Evolutionary conservation across 2,888 invertebrate genomes (phyloP), one percentile per base, ranked within the genome.

Genomic region (Watsonalla cultraria): DNA sequence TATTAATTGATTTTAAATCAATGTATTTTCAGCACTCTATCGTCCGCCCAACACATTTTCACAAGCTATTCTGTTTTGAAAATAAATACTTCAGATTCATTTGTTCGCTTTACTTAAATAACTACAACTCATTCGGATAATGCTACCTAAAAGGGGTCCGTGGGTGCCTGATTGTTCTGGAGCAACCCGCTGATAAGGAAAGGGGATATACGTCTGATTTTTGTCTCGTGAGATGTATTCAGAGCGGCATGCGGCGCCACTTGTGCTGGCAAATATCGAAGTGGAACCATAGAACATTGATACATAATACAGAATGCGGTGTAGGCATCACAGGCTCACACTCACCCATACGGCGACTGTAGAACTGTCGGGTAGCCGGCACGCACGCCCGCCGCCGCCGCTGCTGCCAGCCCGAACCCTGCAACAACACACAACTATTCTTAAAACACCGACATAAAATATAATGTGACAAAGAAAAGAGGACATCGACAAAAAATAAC

Each of bases 271-370:
- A 89, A 89, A 89, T 85, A 83, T 85, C 76, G 84, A 85, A 86
- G 88, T 89, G 88, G 83, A 87, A 84, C 88, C 85, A 89, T 86
- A 82, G 80, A 90, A 90, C 88, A 89, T 87, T 82, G 76, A 89
- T 82, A 85, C 75, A 84, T 82, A 72, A 83, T 79, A 86, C 76
- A 84, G 67, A 42, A 82, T 80, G 79, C 75, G 71, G 65, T 62
- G 62, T 67, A 64, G 61, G 59, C 64, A 60, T 59, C 63, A 59
- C 55, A 57, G 59, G 57, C 57, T 58, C 34, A 13, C 62, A 95
- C 96, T 96, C 91, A 96, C 96, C 96, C 96, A 80, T 96, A 96
- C 81, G 95, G 96, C 65, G 96, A 92, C 57, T 94, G 96, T 72
- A 96, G 90, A 61, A 96, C 93, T 51, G 94, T 91, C 54, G 94